Base-by-base conservation (phyloP, 1,140 invertebrate genomes). In the Drosophila yakuba region DNA sequence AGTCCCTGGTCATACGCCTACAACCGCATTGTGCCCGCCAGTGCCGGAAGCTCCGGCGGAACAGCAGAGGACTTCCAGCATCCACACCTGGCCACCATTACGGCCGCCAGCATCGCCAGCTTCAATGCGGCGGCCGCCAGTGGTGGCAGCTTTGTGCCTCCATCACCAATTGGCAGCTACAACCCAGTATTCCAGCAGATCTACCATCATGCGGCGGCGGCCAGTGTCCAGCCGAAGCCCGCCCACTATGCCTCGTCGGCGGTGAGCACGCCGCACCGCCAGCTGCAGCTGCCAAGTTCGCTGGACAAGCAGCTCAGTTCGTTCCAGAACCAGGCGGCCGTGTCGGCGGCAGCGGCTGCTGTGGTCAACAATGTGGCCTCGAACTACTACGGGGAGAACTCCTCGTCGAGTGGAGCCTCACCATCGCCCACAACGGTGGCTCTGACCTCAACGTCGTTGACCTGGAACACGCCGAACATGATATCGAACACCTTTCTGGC, bases 181-280 rank as follows among this genome's bases (percentile, higher is more conserved):
- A 91, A 92, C 81, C 91, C 88, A 80, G 86, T 90, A 90, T 91
- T 92, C 71, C 90, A 92, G 80, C 90, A 91, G 78, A 91, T 92
- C 25, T 92, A 92, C 69, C 91, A 91, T 69, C 91, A 92, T 88
- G 91, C 91, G 35, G 91, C 91, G 17, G 91, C 91, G 20, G 86
- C 84, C 59, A 89, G 84, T 55, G 91, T 91, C 5, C 90, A 91
- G 63, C 91, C 91, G 1, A 92, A 92, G 72, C 91, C 91, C 35
- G 91, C 91, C 50, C 91, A 92, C 39, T 92, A 92, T 61, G 91
- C 91, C 48, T 92, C 91, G 4, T 74, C 84, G 8, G 85, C 90
- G 52, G 90, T 91, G 5, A 91, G 90, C 52, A 91, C 91, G 39
- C 84, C 91, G 17, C 91, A 91, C 59, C 81, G 91, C 5, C 91